Evolutionary conservation across 2,797 vertebrate genomes (phyloP).

Genomic region (Diplodus sargus): DNA sequence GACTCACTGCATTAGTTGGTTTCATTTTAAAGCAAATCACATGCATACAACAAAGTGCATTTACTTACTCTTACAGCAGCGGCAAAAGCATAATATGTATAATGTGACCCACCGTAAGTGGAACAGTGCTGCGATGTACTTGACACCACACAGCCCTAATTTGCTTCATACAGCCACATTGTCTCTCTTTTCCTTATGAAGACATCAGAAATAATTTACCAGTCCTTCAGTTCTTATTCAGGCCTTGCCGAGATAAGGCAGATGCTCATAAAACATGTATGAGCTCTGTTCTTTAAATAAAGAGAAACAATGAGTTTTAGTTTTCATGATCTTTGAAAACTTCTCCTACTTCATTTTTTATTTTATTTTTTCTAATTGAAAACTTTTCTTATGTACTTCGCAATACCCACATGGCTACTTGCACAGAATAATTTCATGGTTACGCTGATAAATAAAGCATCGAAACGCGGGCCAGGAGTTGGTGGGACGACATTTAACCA

Average conservation of each 20-base stretch:
- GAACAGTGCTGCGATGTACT: slow-evolving; percentile 29
- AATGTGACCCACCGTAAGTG: background rate
- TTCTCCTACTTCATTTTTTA: slow-evolving; percentile 26
- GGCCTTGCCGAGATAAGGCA: slow-evolving; percentile 44
- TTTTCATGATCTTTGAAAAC: slow-evolving; percentile 53
- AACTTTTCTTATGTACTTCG: slow-evolving; percentile 31
- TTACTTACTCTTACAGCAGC: background rate
- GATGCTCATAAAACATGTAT: slow-evolving; percentile 65
- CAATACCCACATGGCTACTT: slow-evolving; percentile 41
- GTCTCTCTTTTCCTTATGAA: slow-evolving; percentile 42
- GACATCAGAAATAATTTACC: slow-evolving; percentile 56
- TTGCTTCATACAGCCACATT: slow-evolving; percentile 22
- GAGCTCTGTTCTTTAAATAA: slow-evolving; percentile 56
- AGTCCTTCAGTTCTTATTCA: slow-evolving; percentile 50
- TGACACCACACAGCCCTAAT: slow-evolving; percentile 25
- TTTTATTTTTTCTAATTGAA: slow-evolving; percentile 49
- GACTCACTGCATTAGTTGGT: background rate
- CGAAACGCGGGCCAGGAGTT: slow-evolving; percentile 38
- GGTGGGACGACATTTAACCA: slow-evolving; percentile 35
- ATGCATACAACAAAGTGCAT: background rate
- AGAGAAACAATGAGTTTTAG: slow-evolving; percentile 41
- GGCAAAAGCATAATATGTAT: slow-evolving; percentile 24
- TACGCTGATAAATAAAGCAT: slow-evolving; percentile 61
- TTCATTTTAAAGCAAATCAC: background rate
- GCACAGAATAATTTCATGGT: slow-evolving; percentile 33